These are phyloP conservation scores for Drosophila nasuta DNA, from an alignment of 1,140 invertebrate species.

Conservation along the genomic window DNA sequence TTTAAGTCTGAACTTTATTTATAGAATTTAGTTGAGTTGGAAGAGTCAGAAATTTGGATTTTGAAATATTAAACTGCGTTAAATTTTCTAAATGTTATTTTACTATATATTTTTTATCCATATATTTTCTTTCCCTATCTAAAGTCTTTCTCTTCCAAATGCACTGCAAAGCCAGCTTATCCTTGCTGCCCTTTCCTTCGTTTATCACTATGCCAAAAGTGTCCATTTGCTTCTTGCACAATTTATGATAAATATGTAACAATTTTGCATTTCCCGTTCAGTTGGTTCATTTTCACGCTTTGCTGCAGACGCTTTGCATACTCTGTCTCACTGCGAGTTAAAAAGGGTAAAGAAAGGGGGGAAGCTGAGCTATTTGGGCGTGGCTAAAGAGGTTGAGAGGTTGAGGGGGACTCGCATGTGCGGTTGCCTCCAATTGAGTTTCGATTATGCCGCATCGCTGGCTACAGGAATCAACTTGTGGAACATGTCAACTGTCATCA, in stretches of 20 bases:
- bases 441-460: slow-evolving; percentile 53
- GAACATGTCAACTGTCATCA: slow-evolving; percentile 37
- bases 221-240: slow-evolving; percentile 13
- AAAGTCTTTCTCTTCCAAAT: no score
- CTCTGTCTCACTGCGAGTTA: slow-evolving; percentile 10
- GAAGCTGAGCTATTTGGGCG: slow-evolving; percentile 3
- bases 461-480: slow-evolving; percentile 42
- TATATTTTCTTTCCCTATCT: no score
- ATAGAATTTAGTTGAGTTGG: not conserved
- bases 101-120: no score
- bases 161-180: no score
- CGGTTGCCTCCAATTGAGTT: slow-evolving; percentile 43
- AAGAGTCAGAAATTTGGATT: no score
- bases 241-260: slow-evolving; percentile 57
- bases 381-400: slow-evolving; percentile 6
- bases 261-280: slow-evolving; percentile 57
- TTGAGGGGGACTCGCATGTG: slow-evolving; percentile 32
- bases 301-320: slow-evolving; percentile 65
- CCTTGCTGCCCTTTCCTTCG: no score
- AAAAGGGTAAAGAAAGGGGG: not conserved
- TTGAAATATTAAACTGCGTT: no score
- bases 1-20: not conserved
- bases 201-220: not conserved
- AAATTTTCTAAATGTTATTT: no score
- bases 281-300: slow-evolving; percentile 46